These are phyloP conservation scores for Nettapus auritus DNA, from an alignment of 2,113 vertebrate genomes.

Conservation along the genomic window DNA sequence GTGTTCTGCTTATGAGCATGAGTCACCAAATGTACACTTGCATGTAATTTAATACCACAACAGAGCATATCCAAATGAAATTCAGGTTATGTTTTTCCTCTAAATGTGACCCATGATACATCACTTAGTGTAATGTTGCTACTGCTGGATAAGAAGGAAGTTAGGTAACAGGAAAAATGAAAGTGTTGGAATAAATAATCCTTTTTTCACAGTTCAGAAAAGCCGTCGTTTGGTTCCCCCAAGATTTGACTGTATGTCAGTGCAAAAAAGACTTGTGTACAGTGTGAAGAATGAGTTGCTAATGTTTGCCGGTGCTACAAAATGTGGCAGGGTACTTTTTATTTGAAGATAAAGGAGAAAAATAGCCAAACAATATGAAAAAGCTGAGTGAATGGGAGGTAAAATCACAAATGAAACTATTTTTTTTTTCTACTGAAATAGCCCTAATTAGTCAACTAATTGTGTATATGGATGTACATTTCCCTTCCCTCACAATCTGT, in stretches of 20 bases:
- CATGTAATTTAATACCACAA: neutral
- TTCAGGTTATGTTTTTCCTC: neutral
- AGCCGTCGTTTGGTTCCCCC: neutral
- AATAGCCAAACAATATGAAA: neutral
- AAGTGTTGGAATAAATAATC: neutral
- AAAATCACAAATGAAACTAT: neutral
- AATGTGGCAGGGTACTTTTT: neutral
- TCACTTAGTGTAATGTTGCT: neutral
- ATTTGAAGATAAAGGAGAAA: neutral
- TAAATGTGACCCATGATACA: neutral
- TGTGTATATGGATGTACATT: neutral
- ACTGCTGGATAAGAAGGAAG: neutral
- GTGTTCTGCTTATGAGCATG: neutral
- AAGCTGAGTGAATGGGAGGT: neutral
- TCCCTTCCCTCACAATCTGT: neutral
- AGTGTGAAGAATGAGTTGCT: neutral
- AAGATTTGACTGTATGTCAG: neutral
- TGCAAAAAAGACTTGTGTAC: neutral
- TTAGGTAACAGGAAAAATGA: neutral
- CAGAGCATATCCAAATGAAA: neutral
- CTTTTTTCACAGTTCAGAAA: neutral
- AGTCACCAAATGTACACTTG: neutral
- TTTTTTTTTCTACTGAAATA: neutral
- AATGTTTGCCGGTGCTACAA: neutral
- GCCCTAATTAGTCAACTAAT: neutral